Base-by-base conservation (phyloP, 2,888 invertebrate species). In the Thumatha senex region DNA sequence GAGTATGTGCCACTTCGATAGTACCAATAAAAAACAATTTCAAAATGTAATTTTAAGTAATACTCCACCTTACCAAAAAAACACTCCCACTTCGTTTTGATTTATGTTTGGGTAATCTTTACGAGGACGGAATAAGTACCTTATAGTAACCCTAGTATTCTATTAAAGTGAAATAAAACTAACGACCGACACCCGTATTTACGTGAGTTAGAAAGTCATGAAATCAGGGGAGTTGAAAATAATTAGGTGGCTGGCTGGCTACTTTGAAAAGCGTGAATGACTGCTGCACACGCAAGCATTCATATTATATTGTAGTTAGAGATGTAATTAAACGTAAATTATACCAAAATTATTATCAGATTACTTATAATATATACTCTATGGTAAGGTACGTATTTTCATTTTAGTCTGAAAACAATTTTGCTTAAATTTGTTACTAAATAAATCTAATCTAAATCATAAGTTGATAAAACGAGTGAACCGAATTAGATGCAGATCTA, bases 241-340 rank as follows among this genome's bases (percentile, higher is more conserved):
- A 85, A 84, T 84, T 83, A 84, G 78, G 76, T 77, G 74, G 72
- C 74, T 74, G 58, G 54, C 45, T 45, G 36, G 54, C 52, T 67
- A 58, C 67, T 67, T 72, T 63, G 70, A 74, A 71, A 79, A 78
- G 78, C 79, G 79, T 78, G 82, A 83, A 87, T 84, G 78, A 82
- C 80, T 70, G 58, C 55, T 73, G 72, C 71, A 70, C 88, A 88
- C 88, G 88, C 87, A 70, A 89, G 70, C 78, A 76, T 74, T 76
- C 86, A 83, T 83, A 87, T 88, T 88, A 87, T 86, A 81, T 83
- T 75, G 85, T 80, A 82, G 83, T 86, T 85, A 86, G 80, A 78
- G 73, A 77, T 76, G 76, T 82, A 85, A 84, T 86, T 86, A 84
- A 81, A 79, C 76, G 74, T 76, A 78, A 76, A 78, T 80, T 81